Conservation (phyloP, 1,140 invertebrate genomes). For the Chlorops oryzae region DNA sequence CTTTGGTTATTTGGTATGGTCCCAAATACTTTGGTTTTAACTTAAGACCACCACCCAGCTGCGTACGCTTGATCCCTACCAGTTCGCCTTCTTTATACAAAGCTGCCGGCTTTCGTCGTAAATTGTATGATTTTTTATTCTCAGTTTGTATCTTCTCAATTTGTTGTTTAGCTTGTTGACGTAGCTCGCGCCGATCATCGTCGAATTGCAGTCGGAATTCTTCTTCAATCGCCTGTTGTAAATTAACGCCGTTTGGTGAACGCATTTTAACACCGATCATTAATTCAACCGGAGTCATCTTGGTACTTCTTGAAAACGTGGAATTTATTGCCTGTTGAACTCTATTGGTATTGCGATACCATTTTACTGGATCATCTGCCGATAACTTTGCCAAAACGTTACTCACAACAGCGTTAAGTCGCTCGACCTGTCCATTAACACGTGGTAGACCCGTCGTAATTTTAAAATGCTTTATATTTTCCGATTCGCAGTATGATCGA, state of each 20-base stretch:
- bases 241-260: too few species aligned
- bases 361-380: constrained; percentile 3
- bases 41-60: constrained; percentile 30
- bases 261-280: constrained; percentile 9
- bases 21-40: constrained; percentile 24
- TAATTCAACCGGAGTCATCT: constrained; percentile 10
- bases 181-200: constrained; percentile 1
- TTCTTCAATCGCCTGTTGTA: too few species aligned
- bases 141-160: constrained; percentile 6
- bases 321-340: constrained; percentile 13
- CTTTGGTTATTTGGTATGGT: constrained; percentile 19
- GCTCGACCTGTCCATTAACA: too few species aligned
- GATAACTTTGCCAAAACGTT: constrained; percentile 4
- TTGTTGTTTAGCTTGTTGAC: constrained; percentile 8
- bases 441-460: too few species aligned
- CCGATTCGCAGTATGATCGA: too few species aligned
- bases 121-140: neutral
- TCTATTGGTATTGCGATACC: constrained; percentile 6
- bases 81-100: constrained; percentile 23
- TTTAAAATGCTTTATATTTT: too few species aligned
- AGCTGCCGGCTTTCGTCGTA: constrained; percentile 11
- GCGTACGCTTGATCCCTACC: constrained; percentile 33
- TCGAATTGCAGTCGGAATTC: neutral
- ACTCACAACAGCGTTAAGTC: constrained; percentile 19
- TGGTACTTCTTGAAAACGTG: constrained; percentile 2